These are phyloP conservation scores for Grus americana DNA, from an alignment of 2,113 vertebrate species.

Conservation along the genomic window DNA sequence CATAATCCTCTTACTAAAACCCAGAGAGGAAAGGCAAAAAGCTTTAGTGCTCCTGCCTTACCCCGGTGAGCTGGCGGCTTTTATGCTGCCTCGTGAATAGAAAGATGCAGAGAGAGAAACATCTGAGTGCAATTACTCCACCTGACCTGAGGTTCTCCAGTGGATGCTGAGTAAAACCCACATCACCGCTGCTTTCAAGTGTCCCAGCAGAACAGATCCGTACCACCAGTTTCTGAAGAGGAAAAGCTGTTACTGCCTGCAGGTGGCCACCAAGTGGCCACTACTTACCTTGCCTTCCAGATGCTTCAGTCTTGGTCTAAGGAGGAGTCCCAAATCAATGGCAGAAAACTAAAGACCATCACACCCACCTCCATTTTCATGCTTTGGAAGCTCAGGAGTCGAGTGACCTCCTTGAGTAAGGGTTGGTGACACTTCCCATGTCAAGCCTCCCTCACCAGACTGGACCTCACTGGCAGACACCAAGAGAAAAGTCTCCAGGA, in stretches of 20 bases:
- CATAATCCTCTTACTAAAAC: conserved; percentile 47
- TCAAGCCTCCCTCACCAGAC: background rate
- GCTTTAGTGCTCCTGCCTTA: conserved; percentile 9
- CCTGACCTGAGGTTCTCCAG: background rate
- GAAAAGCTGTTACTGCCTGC: background rate
- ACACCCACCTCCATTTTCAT: background rate
- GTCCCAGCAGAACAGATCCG: background rate
- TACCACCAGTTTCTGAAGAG: background rate
- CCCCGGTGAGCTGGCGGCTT: background rate
- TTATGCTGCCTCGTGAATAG: background rate
- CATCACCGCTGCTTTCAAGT: background rate
- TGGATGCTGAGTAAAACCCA: background rate
- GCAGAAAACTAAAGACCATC: background rate
- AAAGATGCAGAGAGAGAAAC: background rate
- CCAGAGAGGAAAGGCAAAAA: background rate
- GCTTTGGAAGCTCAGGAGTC: background rate
- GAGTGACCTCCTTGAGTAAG: background rate
- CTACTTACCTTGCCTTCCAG: background rate
- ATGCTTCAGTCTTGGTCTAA: background rate
- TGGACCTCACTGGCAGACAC: background rate
- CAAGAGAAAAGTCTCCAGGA: background rate
- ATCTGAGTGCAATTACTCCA: background rate
- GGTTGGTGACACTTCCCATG: background rate
- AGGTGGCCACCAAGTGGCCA: rapidly evolving
- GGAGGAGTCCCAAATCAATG: background rate